Evolutionary conservation across 2,113 vertebrate genomes (phyloP).

Genomic region (Carassius carassius): DNA sequence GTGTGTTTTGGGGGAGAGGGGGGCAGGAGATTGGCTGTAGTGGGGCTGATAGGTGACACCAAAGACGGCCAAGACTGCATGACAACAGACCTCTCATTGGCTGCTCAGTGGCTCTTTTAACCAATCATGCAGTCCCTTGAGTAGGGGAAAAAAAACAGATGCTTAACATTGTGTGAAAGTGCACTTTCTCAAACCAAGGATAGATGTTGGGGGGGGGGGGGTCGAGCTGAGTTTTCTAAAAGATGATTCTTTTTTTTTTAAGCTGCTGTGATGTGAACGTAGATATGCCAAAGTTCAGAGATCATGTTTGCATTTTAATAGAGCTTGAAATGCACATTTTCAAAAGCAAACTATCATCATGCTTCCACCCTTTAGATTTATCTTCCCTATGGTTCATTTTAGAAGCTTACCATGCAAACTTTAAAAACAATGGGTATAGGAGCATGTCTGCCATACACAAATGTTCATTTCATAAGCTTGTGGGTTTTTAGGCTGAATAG

Average conservation of each 20-base stretch:
- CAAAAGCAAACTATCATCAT: not conserved
- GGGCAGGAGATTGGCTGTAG: slow-evolving; percentile 1
- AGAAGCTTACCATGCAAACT: not conserved
- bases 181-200: slow-evolving; percentile 12
- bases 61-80: slow-evolving; percentile 73
- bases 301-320: slow-evolving; percentile 7
- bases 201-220: not conserved
- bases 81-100: slow-evolving; percentile 86
- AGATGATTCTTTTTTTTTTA: not conserved
- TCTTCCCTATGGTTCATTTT: not conserved
- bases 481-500: slow-evolving; percentile 3
- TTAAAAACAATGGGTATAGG: slow-evolving; percentile 4
- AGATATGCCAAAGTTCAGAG: not conserved
- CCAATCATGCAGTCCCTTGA: slow-evolving; percentile 74
- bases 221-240: slow-evolving; percentile 11
- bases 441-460: slow-evolving; percentile 16
- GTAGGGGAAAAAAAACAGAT: slow-evolving; percentile 65
- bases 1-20: not conserved
- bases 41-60: slow-evolving; percentile 49
- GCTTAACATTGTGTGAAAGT: slow-evolving; percentile 34
- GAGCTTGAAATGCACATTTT: not conserved
- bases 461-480: slow-evolving; percentile 13
- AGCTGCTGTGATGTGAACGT: not conserved
- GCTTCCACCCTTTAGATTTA: not conserved
- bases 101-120: slow-evolving; percentile 59